Evolutionary conservation across 2,797 vertebrate genomes (phyloP), one percentile per base, ranked within the genome.

Genomic region (Lutjanus campechanus): DNA sequence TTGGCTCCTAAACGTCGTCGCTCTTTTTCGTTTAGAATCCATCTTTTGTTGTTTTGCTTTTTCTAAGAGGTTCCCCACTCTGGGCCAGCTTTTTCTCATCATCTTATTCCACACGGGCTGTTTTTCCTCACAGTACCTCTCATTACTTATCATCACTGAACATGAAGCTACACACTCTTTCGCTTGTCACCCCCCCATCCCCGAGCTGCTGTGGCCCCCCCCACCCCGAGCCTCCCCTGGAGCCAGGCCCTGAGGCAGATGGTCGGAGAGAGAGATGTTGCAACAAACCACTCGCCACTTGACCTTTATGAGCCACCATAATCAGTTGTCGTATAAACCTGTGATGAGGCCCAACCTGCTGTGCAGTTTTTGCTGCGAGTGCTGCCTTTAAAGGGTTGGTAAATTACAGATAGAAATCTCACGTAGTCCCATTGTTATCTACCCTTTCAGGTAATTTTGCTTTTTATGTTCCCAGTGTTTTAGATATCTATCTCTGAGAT

Each of bases 21-120:
- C 54, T 76, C 54, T 25, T 15, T 85, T 86, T 87, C 63, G 65
- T 90, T 84, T 83, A 62, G 53, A 82, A 69, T 88, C 49, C 50
- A 36, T 75, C 53, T 53, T 56, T 73, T 61, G 56, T 81, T 69
- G 43, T 77, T 76, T 47, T 83, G 8, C 29, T 79, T 84, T 81
- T 29, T 81, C 16, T 59, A 59, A 76, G 62, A 76, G 61, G 11
- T 69, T 72, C 55, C 19, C 60, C 36, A 15, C 63, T 73, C 19
- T 12, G 15, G 51, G 41, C 69, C 88, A 89, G 56, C 64, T 73
- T 88, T 76, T 74, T 86, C 68, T 75, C 53, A 85, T 80, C 58
- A 77, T 59, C 61, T 53, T 55, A 56, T 73, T 76, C 62, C 62
- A 58, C 73, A 70, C 6, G 6, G 53, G 49, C 50, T 82, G 60